These are phyloP conservation scores for Sakesphorus luctuosus DNA, from an alignment of 2,113 vertebrate genomes.

Conservation along the genomic window DNA sequence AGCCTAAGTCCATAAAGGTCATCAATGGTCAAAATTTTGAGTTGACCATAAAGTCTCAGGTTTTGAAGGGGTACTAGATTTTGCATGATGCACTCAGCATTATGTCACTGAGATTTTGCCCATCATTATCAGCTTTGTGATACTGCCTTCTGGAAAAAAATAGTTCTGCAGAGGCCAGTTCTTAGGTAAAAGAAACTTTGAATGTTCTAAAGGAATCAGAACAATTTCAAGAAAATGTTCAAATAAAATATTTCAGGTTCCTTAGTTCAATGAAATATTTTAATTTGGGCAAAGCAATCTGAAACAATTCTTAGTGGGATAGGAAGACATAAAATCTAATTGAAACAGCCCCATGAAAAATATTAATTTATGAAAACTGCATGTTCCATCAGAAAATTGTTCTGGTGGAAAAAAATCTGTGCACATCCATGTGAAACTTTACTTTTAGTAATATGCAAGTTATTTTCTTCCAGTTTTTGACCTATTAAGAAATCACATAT, in stretches of 20 bases:
- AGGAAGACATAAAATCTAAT: neutral
- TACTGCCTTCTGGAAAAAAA: neutral
- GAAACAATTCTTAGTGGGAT: neutral
- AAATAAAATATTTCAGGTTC: neutral
- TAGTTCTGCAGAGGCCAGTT: neutral
- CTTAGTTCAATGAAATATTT: neutral
- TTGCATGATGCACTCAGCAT: neutral
- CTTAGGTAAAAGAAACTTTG: neutral
- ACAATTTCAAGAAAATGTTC: neutral
- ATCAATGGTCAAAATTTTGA: neutral
- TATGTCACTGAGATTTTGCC: neutral
- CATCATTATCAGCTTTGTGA: rapidly evolving
- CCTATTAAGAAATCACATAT: neutral
- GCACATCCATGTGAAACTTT: neutral
- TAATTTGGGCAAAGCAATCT: neutral
- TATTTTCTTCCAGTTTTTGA: neutral
- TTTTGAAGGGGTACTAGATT: neutral
- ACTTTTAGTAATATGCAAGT: neutral
- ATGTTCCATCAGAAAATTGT: neutral
- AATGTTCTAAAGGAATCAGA: neutral
- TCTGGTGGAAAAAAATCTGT: neutral
- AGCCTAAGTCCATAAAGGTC: neutral
- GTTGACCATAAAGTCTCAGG: neutral
- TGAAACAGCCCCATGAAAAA: neutral
- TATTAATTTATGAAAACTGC: neutral